A percentile compares a stretch with the other conserved stretches of the same genome.
Evolutionary conservation across 2,113 vertebrate genomes (phyloP).

Genomic region (Redunca redunca): DNA sequence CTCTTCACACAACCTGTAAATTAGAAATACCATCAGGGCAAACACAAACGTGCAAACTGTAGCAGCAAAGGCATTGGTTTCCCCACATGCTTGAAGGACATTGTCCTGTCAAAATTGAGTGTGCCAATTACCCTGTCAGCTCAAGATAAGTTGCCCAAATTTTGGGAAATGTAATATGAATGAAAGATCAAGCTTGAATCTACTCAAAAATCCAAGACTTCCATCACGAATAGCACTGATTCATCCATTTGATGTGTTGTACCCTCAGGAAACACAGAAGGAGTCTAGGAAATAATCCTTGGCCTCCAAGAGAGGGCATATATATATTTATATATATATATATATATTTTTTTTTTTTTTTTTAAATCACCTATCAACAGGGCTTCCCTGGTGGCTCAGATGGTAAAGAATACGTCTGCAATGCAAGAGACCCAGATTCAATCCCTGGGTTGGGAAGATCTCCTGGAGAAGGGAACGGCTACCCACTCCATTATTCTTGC

Average conservation of each 20-base stretch:
- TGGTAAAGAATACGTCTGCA: neutral
- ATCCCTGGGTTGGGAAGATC: neutral
- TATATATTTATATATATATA: neutral
- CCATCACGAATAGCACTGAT: neutral
- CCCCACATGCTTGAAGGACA: neutral
- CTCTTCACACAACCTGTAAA: neutral
- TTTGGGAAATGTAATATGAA: neutral
- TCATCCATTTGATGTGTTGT: rapidly evolving
- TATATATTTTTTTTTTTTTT: no score
- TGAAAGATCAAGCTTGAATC: neutral
- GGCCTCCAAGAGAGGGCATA: neutral
- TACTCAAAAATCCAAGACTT: neutral
- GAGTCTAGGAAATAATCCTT: neutral
- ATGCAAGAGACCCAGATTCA: neutral
- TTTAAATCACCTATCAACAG: neutral
- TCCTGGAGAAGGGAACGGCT: neutral
- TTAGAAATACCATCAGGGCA: neutral
- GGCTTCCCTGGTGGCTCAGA: neutral
- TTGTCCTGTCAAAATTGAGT: neutral
- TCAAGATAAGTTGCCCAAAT: neutral
- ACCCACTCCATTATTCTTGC: neutral
- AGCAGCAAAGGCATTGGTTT: neutral
- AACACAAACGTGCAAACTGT: rapidly evolving
- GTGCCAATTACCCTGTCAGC: neutral
- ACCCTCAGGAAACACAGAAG: neutral